A percentile compares a stretch with the other conserved stretches of the same genome.
Conservation (phyloP, 2,113 vertebrate genomes). For the Typhlomys cinereus region DNA sequence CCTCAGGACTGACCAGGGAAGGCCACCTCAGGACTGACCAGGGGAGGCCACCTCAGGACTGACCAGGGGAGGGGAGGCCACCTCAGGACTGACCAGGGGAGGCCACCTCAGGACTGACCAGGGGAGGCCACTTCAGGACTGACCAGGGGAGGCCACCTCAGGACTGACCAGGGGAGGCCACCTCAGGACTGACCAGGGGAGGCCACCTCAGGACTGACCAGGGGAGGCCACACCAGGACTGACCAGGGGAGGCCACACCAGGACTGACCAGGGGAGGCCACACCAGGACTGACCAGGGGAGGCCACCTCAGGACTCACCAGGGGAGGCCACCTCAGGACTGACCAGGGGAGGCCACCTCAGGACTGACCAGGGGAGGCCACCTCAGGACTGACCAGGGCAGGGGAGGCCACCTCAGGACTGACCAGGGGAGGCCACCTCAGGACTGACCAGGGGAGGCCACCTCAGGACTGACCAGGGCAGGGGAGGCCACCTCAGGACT, state of each 20-base stretch:
- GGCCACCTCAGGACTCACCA: too few species aligned
- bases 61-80: too few species aligned
- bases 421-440: too few species aligned
- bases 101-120: too few species aligned
- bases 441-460: background rate
- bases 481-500: background rate
- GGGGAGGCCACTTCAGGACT: too few species aligned
- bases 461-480: rapidly evolving
- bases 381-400: rapidly evolving
- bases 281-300: too few species aligned
- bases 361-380: background rate
- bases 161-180: background rate
- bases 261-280: background rate
- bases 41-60: background rate
- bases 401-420: background rate
- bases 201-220: too few species aligned
- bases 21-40: too few species aligned
- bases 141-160: rapidly evolving
- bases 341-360: rapidly evolving
- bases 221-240: too few species aligned
- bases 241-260: rapidly evolving
- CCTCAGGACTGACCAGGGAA: background rate
- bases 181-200: too few species aligned
- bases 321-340: too few species aligned
- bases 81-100: too few species aligned